These are phyloP conservation scores for Leptatherina wallacei DNA, from an alignment of 2,797 vertebrate species.

Conservation along the genomic window DNA sequence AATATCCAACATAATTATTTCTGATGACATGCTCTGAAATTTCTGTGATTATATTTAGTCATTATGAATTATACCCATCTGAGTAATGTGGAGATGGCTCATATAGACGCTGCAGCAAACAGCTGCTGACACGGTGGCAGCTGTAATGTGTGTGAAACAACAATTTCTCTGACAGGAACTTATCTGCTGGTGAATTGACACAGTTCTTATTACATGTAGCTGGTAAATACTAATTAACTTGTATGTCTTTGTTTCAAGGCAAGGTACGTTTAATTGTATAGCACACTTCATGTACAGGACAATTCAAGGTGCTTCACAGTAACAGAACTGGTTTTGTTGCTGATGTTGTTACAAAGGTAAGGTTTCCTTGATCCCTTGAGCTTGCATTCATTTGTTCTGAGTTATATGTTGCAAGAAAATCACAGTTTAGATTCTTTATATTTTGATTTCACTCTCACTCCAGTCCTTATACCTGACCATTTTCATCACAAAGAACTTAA, in stretches of 20 bases:
- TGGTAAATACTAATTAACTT: conserved; percentile 5
- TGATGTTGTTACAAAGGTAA: background rate
- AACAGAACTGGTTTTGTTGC: conserved; percentile 5
- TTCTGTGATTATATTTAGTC: conserved; percentile 4
- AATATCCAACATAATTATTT: conserved; percentile 31
- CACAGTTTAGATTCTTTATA: background rate
- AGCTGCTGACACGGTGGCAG: conserved; percentile 4
- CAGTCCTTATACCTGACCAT: background rate
- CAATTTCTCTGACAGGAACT: conserved; percentile 11
- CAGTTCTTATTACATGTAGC: background rate
- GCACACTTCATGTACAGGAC: too few relatives aligned
- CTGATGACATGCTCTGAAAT: conserved; percentile 18
- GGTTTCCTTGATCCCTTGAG: background rate
- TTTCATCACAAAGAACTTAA: background rate
- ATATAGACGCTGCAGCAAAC: conserved; percentile 1
- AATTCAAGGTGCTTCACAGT: background rate
- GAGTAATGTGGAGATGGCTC: background rate
- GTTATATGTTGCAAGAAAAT: conserved; percentile 2
- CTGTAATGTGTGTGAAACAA: background rate
- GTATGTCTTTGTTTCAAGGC: background rate
- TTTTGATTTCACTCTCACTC: background rate
- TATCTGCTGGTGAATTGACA: background rate
- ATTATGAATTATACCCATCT: background rate
- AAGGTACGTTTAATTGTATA: too few relatives aligned
- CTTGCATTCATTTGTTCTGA: conserved; percentile 7